Base-by-base conservation (phyloP, 2,888 invertebrate species). In the Lagria hirta region DNA sequence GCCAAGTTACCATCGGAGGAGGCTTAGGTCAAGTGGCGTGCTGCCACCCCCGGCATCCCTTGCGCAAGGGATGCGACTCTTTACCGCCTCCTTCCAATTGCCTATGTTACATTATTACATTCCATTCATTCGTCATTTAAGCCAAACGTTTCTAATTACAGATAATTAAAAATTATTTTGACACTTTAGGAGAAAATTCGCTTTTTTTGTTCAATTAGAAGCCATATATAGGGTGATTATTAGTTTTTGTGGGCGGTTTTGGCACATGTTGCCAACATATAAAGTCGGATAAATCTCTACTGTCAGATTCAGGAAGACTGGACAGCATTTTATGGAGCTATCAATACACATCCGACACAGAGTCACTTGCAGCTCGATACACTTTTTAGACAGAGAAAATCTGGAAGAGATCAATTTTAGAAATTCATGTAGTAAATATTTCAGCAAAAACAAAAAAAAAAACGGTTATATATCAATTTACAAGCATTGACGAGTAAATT, bases 281-380 rank as follows among this genome's bases (percentile, higher is more conserved):
- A 68, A 67, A 67, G 62, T 64, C 66, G 60, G 66, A 69, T 70
- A 70, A 70, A 70, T 70, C 67, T 68, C 61, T 48, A 58, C 61
- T 65, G 70, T 70, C 70, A 69, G 49, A 50, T 43, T 47, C 70
- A 70, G 64, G 49, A 43, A n/a, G 50, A 52, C 64, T 59, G 66
- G 66, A 65, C 69, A 68, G 64, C 65, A 65, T 69, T 69, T 68
- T 69, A 68, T 58, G 63, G 62, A 57, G 64, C 67, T 67, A 70
- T 70, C 69, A 70, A 70, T 70, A 70, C 61, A 66, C 64, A 69
- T 70, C 68, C 66, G 69, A 66, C 67, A 69, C 49, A 46, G 49
- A 46, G 49, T 49, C 49, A 43, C 46, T 22, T 29, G 18, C 49
- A 49, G 49, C 28, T 32, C 32, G 37, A 45, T 45, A 45, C 44